Evolutionary conservation across 2,888 invertebrate species (phyloP).

Genomic region (Heliconius ismenius): DNA sequence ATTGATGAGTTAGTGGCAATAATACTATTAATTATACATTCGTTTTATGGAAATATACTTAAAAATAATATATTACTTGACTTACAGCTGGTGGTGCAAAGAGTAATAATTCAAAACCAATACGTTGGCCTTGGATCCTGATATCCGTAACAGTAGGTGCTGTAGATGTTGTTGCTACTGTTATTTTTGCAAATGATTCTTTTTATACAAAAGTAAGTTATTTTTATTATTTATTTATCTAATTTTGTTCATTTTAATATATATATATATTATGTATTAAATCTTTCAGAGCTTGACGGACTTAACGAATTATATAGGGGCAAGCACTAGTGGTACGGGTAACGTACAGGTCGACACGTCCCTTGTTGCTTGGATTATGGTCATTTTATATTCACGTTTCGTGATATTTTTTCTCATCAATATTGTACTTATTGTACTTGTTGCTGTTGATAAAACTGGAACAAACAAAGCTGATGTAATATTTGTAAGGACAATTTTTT

Average conservation of each 20-base stretch:
- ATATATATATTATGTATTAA: too few species aligned
- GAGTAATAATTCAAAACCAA: slow-evolving; percentile 54
- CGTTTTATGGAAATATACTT: not conserved
- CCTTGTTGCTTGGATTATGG: slow-evolving; percentile 71
- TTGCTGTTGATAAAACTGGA: slow-evolving; percentile 55
- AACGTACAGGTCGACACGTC: slow-evolving; percentile 55
- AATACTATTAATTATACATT: not conserved
- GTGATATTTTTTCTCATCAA: slow-evolving; percentile 75
- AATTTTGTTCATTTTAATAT: too few species aligned
- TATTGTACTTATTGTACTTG: slow-evolving; percentile 58
- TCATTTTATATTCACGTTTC: slow-evolving; percentile 72
- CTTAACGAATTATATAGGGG: slow-evolving; percentile 62
- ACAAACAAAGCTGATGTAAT: slow-evolving; percentile 41
- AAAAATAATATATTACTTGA: not conserved
- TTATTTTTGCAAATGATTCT: slow-evolving; percentile 65
- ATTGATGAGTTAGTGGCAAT: slow-evolving; percentile 59
- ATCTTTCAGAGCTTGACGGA: slow-evolving; percentile 60
- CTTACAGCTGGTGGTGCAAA: slow-evolving; percentile 60
- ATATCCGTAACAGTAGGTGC: slow-evolving; percentile 53
- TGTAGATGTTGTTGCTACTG: slow-evolving; percentile 60
- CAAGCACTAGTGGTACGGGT: slow-evolving; percentile 57
- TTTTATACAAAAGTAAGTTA: slow-evolving; percentile 64
- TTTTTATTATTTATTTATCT: slow-evolving; percentile 40
- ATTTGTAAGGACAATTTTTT: slow-evolving; percentile 48
- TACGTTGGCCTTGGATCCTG: slow-evolving; percentile 68